A percentile compares a stretch with the other conserved stretches of the same genome.
These are phyloP conservation scores for Cephus rjabovi DNA, from an alignment of 2,888 invertebrate species.

Conservation along the genomic window DNA sequence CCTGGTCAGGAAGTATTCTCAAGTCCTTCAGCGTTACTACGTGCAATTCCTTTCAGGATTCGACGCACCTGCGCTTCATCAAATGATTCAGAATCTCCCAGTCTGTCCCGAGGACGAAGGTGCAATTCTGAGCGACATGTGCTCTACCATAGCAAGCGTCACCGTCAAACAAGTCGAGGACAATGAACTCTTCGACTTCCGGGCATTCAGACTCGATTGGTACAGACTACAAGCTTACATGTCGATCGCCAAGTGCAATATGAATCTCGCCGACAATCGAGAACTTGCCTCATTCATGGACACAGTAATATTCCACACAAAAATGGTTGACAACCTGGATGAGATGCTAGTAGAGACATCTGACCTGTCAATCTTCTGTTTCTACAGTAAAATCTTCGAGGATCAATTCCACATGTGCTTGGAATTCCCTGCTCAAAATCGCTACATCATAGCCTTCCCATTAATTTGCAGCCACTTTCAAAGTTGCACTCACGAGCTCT, in stretches of 20 bases:
- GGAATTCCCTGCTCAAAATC: constrained; percentile 98
- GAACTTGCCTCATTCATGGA: constrained; percentile 93
- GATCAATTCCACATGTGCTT: constrained; percentile 99
- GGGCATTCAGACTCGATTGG: constrained; percentile 97
- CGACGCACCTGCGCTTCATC: constrained; percentile 92
- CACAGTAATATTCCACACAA: constrained; percentile 95
- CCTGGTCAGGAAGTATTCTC: constrained; percentile 94
- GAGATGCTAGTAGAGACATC: constrained; percentile 97
- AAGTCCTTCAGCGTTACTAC: constrained; percentile 97
- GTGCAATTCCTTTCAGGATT: constrained; percentile 97
- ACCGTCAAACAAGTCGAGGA: constrained; percentile 97
- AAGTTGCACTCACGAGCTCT: constrained; percentile 96
- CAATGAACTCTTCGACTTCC: constrained; percentile 95
- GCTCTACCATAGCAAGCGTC: constrained; percentile 86
- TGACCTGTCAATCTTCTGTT: constrained; percentile 97
- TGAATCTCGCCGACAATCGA: constrained; percentile 84
- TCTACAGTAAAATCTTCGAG: constrained; percentile 96
- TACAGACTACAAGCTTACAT: constrained; percentile 95
- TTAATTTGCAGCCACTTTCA: constrained; percentile 98
- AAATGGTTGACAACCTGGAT: constrained; percentile 98
- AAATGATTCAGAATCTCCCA: constrained; percentile 83
- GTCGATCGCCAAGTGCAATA: constrained; percentile 83
- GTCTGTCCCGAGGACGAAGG: constrained; percentile 95
- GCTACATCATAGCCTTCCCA: constrained; percentile 98
- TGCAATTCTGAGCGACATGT: constrained; percentile 91